phyloP scores from a whole-genome alignment of 2,888 invertebrate genomes.

The Callosobruchus maculatus region DNA sequence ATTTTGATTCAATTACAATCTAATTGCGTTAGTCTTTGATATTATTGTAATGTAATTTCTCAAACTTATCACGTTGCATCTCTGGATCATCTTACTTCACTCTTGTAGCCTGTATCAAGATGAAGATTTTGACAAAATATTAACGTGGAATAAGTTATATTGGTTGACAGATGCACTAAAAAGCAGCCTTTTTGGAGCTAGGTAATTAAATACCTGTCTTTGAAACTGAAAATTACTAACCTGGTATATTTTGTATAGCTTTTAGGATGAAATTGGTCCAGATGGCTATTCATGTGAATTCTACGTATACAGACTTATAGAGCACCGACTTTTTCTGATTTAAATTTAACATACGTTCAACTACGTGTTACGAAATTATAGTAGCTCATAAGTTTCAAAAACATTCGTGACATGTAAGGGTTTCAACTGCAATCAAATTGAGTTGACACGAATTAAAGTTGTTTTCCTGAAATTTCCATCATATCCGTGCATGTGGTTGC shows the following conservation, averaged over 20 bases:
- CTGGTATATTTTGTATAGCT: not conserved
- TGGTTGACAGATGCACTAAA: too few species aligned
- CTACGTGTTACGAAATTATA: not conserved
- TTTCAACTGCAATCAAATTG: not conserved
- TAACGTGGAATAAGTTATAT: too few species aligned
- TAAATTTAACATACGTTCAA: not conserved
- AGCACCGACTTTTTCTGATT: too few species aligned
- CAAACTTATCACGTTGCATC: too few species aligned
- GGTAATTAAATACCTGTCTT: too few species aligned
- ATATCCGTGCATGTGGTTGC: not conserved
- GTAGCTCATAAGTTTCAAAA: not conserved
- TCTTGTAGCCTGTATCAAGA: too few species aligned
- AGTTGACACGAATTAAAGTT: not conserved
- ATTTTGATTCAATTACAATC: too few species aligned
- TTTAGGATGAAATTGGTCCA: not conserved
- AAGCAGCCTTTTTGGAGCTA: too few species aligned
- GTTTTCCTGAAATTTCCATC: not conserved
- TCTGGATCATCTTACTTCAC: too few species aligned
- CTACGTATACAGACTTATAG: not conserved
- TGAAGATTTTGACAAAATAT: too few species aligned
- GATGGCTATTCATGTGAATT: not conserved
- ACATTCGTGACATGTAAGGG: not conserved
- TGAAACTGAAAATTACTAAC: not conserved
- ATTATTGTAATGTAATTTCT: too few species aligned
- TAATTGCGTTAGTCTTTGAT: too few species aligned